Percentiles rank a stretch among this genome's conserved stretches.
Conservation (phyloP, 1,140 invertebrate genomes). For the Nilaparvata lugens region DNA sequence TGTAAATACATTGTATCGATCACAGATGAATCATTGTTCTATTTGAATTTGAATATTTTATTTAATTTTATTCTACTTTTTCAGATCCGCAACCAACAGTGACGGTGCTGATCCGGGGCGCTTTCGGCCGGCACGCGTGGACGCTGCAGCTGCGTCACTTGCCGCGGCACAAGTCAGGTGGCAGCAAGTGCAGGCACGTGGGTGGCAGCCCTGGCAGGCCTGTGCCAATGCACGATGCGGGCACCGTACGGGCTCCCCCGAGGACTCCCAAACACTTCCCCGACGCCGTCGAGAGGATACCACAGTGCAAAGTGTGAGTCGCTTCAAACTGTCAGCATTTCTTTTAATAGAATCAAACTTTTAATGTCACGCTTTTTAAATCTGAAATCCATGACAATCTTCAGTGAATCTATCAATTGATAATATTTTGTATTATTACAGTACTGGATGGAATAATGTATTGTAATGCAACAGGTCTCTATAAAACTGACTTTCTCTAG, state of each 20-base stretch:
- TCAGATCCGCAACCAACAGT: constrained; percentile 47
- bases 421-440: no score
- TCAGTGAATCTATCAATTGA: no score
- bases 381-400: no score
- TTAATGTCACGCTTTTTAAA: no score
- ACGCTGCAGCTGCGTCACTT: constrained; percentile 78
- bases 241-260: constrained; percentile 43
- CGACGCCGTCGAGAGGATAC: constrained; percentile 69
- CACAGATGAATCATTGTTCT: no score
- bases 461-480: no score
- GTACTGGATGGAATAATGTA: no score
- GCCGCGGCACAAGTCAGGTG: constrained; percentile 65
- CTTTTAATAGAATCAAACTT: no score
- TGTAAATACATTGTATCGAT: no score
- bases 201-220: constrained; percentile 66
- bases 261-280: constrained; percentile 71
- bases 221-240: constrained; percentile 59
- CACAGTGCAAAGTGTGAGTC: constrained; percentile 70
- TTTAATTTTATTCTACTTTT: constrained; percentile 2
- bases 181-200: constrained; percentile 45
- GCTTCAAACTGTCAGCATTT: no score
- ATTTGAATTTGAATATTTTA: not conserved
- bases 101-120: constrained; percentile 74
- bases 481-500: no score
- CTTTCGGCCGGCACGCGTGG: constrained; percentile 91